Base-by-base conservation (phyloP, 2,113 vertebrate genomes). In the Chaetops frenatus region DNA sequence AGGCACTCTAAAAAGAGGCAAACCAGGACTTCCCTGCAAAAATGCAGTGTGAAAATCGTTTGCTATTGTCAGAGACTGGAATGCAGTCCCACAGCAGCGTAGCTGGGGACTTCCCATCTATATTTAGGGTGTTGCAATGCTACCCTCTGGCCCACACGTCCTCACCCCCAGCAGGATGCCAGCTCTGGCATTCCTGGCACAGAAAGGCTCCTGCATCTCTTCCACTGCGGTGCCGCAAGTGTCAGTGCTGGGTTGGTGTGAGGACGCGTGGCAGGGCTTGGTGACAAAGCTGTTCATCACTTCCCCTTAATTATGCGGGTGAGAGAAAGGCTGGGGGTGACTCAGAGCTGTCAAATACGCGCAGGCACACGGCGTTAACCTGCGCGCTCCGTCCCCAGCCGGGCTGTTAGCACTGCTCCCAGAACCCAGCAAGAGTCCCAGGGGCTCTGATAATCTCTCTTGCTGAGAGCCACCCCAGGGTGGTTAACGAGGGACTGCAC, bases 61-160 rank as follows among this genome's bases (percentile, higher is more conserved):
- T 27, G 58, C 45, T 80, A 22, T 42, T 79, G 73, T 85, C 86
- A 80, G 77, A 85, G 36, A 7, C 38, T 38, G 66, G 79, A 92
- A 92, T 40, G 79, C 8, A 33, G 86, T 88, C 56, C 81, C 56
- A 81, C 80, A 70, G 72, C 80, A 64, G 64, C 0, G 6, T 44
- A 36, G 72, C 83, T 86, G 67, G 92, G 91, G 82, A 95, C 86
- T 92, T 95, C 91, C 92, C 67, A 44, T 83, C 94, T 95, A 90
- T 94, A 88, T 88, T 93, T 93, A 94, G 86, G 76, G 35, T 81
- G 76, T 84, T 91, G 94, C 83, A 94, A 88, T 18, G 47, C 82
- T 51, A 58, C 35, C 42, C 64, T 93, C 56, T 92, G 6, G 2
- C 85, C 85, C 95, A 86, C 92, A 54, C 7, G 0, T 61, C 60